Conservation (phyloP, 1,140 invertebrate genomes). For the Bombyx mandarina region DNA sequence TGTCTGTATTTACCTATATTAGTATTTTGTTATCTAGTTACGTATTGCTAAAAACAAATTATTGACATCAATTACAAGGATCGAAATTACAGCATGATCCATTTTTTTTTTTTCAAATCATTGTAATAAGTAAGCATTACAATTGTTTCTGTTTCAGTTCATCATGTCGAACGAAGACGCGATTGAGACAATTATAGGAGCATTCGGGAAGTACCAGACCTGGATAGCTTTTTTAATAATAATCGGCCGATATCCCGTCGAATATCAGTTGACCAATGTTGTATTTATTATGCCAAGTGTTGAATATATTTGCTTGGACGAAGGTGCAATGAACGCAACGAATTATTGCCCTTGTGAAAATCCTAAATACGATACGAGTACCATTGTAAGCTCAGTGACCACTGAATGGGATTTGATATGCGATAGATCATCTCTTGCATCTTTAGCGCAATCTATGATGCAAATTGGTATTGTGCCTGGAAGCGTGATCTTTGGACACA, state of each 20-base stretch:
- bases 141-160: background rate
- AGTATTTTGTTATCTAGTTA: too few species aligned
- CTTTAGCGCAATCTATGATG: slow-evolving; percentile 66
- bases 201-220: slow-evolving; percentile 45
- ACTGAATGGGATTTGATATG: slow-evolving; percentile 71
- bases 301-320: slow-evolving; percentile 72
- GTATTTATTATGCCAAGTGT: slow-evolving; percentile 76
- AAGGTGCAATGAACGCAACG: slow-evolving; percentile 37
- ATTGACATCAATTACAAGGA: too few species aligned
- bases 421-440: slow-evolving; percentile 55
- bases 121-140: too few species aligned
- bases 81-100: too few species aligned
- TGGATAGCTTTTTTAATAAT: slow-evolving; percentile 74
- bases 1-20: too few species aligned
- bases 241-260: slow-evolving; percentile 76
- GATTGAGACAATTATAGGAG: slow-evolving; percentile 43
- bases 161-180: slow-evolving; percentile 31
- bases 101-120: too few species aligned
- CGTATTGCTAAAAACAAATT: too few species aligned
- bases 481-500: slow-evolving; percentile 65
- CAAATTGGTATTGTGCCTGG: slow-evolving; percentile 70
- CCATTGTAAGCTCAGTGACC: slow-evolving; percentile 63
- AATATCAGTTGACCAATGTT: slow-evolving; percentile 78
- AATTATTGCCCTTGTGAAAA: slow-evolving; percentile 57
- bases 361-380: slow-evolving; percentile 56